phyloP scores from a whole-genome alignment of 2,113 vertebrate genomes.

The Psilopogon haemacephalus region DNA sequence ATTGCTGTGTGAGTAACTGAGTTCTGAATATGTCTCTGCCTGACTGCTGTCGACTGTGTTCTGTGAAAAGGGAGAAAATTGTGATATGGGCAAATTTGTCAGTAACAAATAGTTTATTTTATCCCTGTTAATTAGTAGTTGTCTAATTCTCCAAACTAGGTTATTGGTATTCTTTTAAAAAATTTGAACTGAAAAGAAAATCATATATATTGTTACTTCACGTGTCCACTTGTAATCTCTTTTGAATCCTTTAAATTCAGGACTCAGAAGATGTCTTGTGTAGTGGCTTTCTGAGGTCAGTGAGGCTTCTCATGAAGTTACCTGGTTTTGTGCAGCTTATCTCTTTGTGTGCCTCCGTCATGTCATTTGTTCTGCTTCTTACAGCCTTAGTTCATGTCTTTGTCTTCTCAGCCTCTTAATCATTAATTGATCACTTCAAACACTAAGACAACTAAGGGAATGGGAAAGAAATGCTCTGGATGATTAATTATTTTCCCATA shows the following conservation, averaged over 20 bases:
- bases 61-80: not conserved
- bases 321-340: not conserved
- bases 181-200: not conserved
- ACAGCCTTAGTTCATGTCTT: not conserved
- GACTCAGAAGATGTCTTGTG: not conserved
- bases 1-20: not conserved
- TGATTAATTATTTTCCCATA: constrained; percentile 2
- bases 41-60: not conserved
- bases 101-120: not conserved
- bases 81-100: not conserved
- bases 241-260: not conserved
- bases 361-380: not conserved
- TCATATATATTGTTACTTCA: not conserved
- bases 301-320: not conserved
- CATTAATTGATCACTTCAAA: constrained; percentile 33
- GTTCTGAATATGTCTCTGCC: not conserved
- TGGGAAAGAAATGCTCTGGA: not conserved
- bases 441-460: not conserved
- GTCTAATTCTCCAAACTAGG: not conserved
- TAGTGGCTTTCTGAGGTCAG: not conserved
- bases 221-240: not conserved
- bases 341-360: not conserved
- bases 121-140: not conserved
- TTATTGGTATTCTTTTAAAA: not conserved
- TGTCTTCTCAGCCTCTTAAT: constrained; percentile 12